These are phyloP conservation scores for Solenopsis fugax DNA, from an alignment of 1,140 invertebrate species.

Conservation along the genomic window DNA sequence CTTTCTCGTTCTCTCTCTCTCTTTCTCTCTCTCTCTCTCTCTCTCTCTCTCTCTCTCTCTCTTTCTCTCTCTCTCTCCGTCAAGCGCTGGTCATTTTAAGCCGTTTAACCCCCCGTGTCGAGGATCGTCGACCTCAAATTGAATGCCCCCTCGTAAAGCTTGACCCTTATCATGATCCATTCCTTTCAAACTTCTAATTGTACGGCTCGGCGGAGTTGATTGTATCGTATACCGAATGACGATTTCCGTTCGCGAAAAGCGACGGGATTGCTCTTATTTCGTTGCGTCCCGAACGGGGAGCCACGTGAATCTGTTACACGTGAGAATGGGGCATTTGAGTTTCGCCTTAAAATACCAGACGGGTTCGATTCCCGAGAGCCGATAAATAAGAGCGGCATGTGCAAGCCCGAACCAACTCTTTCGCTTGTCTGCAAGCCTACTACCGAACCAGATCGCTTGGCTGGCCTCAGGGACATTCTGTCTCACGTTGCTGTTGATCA, in stretches of 20 bases:
- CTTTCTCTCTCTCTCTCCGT: conserved; percentile 35
- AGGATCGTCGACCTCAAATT: conserved; percentile 69
- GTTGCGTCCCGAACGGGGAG: background rate
- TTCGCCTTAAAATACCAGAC: background rate
- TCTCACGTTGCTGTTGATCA: conserved; percentile 73
- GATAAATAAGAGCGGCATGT: conserved; percentile 1
- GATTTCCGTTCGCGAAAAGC: background rate
- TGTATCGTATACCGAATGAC: conserved; percentile 36
- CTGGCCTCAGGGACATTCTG: conserved; percentile 68
- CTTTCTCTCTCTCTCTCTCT: conserved; percentile 45
- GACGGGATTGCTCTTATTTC: background rate
- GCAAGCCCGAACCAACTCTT: conserved; percentile 66
- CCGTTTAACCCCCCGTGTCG: conserved; percentile 68
- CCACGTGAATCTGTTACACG: background rate
- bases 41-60: conserved; percentile 40
- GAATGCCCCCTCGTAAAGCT: conserved; percentile 66
- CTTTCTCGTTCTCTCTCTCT: conserved; percentile 43
- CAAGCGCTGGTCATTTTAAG: conserved; percentile 55
- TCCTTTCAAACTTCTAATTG: conserved; percentile 49
- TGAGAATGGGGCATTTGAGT: background rate
- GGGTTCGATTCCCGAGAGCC: background rate
- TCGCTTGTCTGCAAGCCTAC: conserved; percentile 70
- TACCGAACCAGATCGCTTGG: conserved; percentile 73
- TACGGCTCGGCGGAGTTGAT: conserved; percentile 3
- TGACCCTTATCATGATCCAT: conserved; percentile 63